Percentiles rank a stretch among this genome's conserved stretches.
Conservation (phyloP, 2,113 vertebrate genomes). For the Arenaria interpres region DNA sequence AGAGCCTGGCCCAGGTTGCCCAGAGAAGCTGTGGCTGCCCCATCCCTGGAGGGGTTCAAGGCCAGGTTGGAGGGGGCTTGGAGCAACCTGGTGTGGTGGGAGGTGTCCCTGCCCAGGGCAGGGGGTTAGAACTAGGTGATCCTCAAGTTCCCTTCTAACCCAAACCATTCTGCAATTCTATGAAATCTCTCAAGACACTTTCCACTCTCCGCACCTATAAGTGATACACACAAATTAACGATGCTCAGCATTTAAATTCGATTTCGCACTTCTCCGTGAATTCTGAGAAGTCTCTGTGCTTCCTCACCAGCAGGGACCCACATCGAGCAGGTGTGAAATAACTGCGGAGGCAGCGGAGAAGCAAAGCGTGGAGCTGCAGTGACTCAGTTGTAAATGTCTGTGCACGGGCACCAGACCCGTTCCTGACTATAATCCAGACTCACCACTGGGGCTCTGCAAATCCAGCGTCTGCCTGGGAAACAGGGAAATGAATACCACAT, state of each 20-base stretch:
- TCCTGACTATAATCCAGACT: neutral
- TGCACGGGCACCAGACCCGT: neutral
- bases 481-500: neutral
- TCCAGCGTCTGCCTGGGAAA: neutral
- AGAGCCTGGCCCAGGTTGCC: neutral
- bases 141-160: neutral
- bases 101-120: neutral
- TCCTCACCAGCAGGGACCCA: neutral
- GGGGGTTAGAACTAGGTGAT: neutral
- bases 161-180: neutral
- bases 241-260: neutral
- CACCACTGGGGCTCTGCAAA: neutral
- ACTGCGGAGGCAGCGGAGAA: neutral
- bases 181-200: neutral
- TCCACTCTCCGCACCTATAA: neutral
- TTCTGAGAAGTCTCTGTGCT: neutral
- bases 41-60: neutral
- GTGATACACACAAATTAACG: neutral
- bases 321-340: slow-evolving; percentile 14
- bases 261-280: neutral
- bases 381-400: neutral
- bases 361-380: neutral
- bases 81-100: neutral
- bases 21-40: neutral
- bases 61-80: neutral